Percentiles rank a stretch among this genome's conserved stretches.
Evolutionary conservation across 2,888 invertebrate genomes (phyloP).

Genomic region (Ophioninae sp.): DNA sequence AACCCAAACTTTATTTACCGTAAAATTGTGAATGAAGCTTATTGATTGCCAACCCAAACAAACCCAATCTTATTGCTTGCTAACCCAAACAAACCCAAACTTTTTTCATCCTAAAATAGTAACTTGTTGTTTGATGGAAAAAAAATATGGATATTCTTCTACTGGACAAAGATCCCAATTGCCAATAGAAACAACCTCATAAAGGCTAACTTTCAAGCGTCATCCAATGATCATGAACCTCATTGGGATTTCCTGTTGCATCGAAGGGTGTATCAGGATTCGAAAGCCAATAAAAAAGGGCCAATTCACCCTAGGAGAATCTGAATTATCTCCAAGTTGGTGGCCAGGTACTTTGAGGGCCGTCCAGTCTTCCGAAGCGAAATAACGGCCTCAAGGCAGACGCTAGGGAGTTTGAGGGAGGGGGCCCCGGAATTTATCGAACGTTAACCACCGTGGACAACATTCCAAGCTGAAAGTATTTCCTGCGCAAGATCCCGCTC

Average conservation of each 20-base stretch:
- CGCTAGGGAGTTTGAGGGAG: conserved; percentile 33
- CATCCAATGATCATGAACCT: too few species aligned
- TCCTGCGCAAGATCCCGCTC: conserved; percentile 64
- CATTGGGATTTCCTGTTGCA: not conserved
- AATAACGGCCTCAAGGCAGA: conserved; percentile 23
- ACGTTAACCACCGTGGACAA: conserved; percentile 71
- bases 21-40: too few species aligned
- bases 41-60: too few species aligned
- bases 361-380: conserved; percentile 63
- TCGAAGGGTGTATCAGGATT: not conserved
- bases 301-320: conserved; percentile 76
- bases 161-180: too few species aligned
- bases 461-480: conserved; percentile 74
- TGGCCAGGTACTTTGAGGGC: conserved; percentile 72
- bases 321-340: conserved; percentile 75
- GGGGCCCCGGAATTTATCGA: conserved; percentile 74
- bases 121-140: too few species aligned
- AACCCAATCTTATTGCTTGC: too few species aligned
- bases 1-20: too few species aligned
- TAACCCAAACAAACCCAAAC: too few species aligned
- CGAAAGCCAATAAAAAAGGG: conserved; percentile 68
- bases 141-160: too few species aligned
- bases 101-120: too few species aligned
- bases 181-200: too few species aligned
- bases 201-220: too few species aligned